These are phyloP conservation scores for Riptortus pedestris DNA, from an alignment of 1,140 invertebrate species.

Conservation along the genomic window DNA sequence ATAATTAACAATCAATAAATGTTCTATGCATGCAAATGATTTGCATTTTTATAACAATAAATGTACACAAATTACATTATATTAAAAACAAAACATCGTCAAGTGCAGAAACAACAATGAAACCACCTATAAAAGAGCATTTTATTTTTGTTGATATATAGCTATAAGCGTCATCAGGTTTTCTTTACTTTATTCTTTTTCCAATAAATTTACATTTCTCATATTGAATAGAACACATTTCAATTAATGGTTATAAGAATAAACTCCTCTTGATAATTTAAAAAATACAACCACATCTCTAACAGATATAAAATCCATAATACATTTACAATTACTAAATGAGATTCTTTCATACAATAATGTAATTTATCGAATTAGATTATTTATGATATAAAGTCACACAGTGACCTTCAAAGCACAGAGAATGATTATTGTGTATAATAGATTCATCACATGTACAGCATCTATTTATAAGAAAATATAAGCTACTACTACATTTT, in stretches of 20 bases:
- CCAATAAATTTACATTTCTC: not conserved
- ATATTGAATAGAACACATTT: slow-evolving; percentile 5
- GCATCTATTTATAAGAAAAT: slow-evolving; percentile 5
- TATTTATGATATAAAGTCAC: too few species aligned
- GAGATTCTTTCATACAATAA: not conserved
- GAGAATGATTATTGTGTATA: slow-evolving; percentile 8
- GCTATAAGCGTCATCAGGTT: slow-evolving; percentile 12
- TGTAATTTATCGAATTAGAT: too few species aligned
- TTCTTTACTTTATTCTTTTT: not conserved
- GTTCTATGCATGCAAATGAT: not conserved
- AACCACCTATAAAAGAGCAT: not conserved
- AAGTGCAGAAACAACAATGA: not conserved
- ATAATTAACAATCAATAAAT: not conserved
- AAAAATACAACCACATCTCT: slow-evolving; percentile 13
- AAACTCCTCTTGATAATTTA: slow-evolving; percentile 5
- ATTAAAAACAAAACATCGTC: not conserved
- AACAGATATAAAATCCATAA: slow-evolving; percentile 12
- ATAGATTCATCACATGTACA: slow-evolving; percentile 6
- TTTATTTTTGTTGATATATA: not conserved
- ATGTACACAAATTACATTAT: not conserved
- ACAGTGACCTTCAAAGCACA: not conserved
- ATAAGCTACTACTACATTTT: not conserved
- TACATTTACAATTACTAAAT: not conserved
- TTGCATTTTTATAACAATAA: not conserved
- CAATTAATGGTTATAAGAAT: slow-evolving; percentile 9